Conservation (phyloP, 2,888 invertebrate species). For the Acheta domesticus region DNA sequence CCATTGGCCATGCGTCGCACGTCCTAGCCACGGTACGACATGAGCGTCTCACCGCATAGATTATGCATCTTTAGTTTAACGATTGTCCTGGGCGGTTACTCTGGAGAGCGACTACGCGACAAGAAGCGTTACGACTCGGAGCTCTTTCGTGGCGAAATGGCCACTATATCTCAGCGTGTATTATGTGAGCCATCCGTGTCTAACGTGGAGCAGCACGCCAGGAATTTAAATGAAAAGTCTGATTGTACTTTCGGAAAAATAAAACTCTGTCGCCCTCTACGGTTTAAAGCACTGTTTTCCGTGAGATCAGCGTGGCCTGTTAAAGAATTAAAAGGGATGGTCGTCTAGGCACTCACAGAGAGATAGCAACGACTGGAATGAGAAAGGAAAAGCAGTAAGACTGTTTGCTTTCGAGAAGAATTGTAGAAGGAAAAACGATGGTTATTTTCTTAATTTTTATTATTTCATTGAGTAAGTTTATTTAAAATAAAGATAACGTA, state of each 20-base stretch:
- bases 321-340: too few species aligned
- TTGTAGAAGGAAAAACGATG: too few species aligned
- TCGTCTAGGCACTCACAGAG: too few species aligned
- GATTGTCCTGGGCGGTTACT: neutral
- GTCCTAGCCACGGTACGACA: neutral
- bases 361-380: too few species aligned
- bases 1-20: neutral
- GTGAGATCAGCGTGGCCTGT: too few species aligned
- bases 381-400: too few species aligned
- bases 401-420: too few species aligned
- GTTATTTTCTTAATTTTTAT: too few species aligned
- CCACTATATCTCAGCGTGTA: neutral
- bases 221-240: neutral
- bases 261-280: neutral
- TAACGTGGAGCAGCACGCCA: neutral
- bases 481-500: too few species aligned
- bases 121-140: neutral
- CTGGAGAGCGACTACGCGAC: neutral
- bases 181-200: neutral
- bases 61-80: slow-evolving; percentile 18
- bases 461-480: too few species aligned
- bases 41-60: neutral
- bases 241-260: neutral
- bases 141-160: neutral
- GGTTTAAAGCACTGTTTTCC: too few species aligned